Evolutionary conservation across 2,888 invertebrate species (phyloP).

Genomic region (Pyrrhia umbra): DNA sequence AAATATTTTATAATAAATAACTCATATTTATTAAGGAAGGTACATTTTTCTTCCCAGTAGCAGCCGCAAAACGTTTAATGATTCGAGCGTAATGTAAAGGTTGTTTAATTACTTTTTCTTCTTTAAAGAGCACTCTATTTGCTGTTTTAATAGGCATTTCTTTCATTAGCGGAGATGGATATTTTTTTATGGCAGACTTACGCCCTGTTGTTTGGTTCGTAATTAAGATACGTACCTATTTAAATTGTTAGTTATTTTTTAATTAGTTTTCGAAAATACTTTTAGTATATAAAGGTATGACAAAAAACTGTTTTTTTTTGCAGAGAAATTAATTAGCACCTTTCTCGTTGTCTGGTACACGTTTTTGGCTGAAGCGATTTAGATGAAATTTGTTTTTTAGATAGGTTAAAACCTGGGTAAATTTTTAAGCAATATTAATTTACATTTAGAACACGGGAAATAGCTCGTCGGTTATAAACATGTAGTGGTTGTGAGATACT

Average conservation of each 20-base stretch:
- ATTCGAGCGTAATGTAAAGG: conserved; percentile 48
- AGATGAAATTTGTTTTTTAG: too few relatives aligned
- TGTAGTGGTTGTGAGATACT: too few relatives aligned
- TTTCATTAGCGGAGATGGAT: conserved; percentile 57
- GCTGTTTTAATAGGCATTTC: conserved; percentile 59
- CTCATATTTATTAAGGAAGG: conserved; percentile 11
- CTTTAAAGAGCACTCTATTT: conserved; percentile 61
- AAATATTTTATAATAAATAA: conserved; percentile 27
- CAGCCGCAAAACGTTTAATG: conserved; percentile 44
- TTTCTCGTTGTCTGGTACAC: too few relatives aligned
- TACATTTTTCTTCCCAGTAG: conserved; percentile 5
- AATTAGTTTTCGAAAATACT: neutral
- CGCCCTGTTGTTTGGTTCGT: conserved; percentile 23
- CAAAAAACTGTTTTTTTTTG: too few relatives aligned
- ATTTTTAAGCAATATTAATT: too few relatives aligned
- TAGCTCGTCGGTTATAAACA: too few relatives aligned
- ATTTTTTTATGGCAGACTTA: conserved; percentile 41
- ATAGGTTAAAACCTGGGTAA: too few relatives aligned
- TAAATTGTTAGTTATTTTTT: neutral
- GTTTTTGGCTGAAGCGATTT: too few relatives aligned
- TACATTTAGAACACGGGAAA: too few relatives aligned
- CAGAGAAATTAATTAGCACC: too few relatives aligned
- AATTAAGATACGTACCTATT: conserved; percentile 12
- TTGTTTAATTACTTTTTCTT: conserved; percentile 65
- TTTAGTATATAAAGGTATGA: neutral